A percentile compares a stretch with the other conserved stretches of the same genome.
phyloP scores from a whole-genome alignment of 2,888 invertebrate genomes.

The Sisyra nigra region DNA sequence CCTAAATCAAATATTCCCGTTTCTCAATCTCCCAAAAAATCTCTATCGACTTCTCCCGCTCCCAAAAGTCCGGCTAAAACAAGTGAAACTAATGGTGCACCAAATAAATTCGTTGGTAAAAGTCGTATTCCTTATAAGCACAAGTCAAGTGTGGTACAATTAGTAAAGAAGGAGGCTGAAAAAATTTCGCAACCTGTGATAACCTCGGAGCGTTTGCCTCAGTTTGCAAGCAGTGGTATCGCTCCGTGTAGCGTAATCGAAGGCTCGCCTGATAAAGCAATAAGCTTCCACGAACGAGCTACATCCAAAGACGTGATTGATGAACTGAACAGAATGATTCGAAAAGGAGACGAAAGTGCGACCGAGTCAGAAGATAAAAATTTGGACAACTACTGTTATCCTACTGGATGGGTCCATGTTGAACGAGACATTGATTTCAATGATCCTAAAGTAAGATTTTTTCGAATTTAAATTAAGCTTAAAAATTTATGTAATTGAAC shows the following conservation, averaged over 20 bases:
- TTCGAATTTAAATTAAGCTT: too few species aligned
- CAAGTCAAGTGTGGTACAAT: conserved; percentile 6
- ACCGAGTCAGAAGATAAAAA: conserved; percentile 18
- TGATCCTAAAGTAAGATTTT: conserved; percentile 55
- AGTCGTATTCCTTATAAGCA: conserved; percentile 8
- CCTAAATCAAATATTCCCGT: not conserved
- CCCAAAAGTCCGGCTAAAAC: conserved; percentile 9
- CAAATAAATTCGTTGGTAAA: conserved; percentile 11
- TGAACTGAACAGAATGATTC: conserved; percentile 49
- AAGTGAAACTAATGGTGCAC: conserved; percentile 27
- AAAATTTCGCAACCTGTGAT: conserved; percentile 19
- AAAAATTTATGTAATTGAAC: too few species aligned
- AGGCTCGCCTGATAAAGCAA: conserved; percentile 36
- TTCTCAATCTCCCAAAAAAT: conserved; percentile 10
- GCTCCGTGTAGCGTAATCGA: conserved; percentile 23
- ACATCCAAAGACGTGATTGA: conserved; percentile 64
- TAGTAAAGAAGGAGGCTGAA: conserved; percentile 6
- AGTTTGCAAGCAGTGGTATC: conserved; percentile 21
- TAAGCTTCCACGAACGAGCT: conserved; percentile 57
- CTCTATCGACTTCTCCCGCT: conserved; percentile 7
- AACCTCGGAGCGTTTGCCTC: conserved; percentile 25
- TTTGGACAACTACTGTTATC: conserved; percentile 46
- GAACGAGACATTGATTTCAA: conserved; percentile 61
- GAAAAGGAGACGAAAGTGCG: conserved; percentile 33
- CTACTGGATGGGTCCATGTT: conserved; percentile 67